Evolutionary conservation across 2,888 invertebrate species (phyloP).

Genomic region (Drosophila testacea): DNA sequence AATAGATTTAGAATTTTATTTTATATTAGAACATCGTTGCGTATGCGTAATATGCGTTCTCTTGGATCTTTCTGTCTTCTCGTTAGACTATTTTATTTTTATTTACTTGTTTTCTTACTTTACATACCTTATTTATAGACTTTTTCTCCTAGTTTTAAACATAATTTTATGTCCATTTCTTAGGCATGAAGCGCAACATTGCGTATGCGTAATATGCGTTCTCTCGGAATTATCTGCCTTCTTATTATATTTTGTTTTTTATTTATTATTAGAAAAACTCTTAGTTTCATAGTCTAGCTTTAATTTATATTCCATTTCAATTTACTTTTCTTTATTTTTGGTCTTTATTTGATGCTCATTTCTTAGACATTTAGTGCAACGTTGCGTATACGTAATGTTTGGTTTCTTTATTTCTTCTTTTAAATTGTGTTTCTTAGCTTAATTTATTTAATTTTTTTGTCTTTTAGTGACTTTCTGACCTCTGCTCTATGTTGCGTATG

Average conservation of each 20-base stretch:
- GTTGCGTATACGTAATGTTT: slow-evolving; percentile 30
- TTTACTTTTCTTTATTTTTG: too few relatives aligned
- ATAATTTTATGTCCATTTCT: too few relatives aligned
- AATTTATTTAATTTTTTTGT: neutral
- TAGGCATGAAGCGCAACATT: neutral
- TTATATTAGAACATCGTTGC: neutral
- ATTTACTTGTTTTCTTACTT: too few relatives aligned
- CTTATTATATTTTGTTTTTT: neutral
- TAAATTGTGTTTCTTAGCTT: too few relatives aligned
- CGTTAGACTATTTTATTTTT: neutral
- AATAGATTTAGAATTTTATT: too few relatives aligned
- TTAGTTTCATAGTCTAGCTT: too few relatives aligned
- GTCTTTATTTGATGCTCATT: too few relatives aligned
- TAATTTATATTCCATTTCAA: too few relatives aligned
- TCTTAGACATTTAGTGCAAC: neutral
- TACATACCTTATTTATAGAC: too few relatives aligned
- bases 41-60: slow-evolving; percentile 25
- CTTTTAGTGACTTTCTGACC: slow-evolving; percentile 3
- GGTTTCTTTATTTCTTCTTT: neutral
- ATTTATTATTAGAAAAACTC: too few relatives aligned
- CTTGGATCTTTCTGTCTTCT: neutral
- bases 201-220: slow-evolving; percentile 30
- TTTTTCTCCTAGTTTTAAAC: too few relatives aligned
- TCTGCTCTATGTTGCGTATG: slow-evolving; percentile 24
- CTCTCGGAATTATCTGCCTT: neutral